Percentiles rank a stretch among this genome's conserved stretches.
Conservation (phyloP, 2,113 vertebrate species). For the Cyanoliseus patagonus region DNA sequence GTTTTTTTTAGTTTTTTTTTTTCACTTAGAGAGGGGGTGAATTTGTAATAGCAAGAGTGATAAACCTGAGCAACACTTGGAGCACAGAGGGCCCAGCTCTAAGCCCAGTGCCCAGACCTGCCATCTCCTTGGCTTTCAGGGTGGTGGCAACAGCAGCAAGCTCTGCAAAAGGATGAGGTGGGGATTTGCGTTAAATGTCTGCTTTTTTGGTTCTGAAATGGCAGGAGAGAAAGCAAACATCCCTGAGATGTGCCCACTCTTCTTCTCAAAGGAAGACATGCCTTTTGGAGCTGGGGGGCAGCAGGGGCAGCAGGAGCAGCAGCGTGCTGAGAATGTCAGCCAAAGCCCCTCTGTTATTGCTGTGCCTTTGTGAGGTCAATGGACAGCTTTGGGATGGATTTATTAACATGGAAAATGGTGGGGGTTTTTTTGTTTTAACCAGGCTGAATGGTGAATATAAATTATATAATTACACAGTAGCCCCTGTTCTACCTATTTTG, state of each 20-base stretch:
- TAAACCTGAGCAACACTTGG: slow-evolving; percentile 45
- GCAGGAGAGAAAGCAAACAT: neutral
- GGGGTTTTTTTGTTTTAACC: neutral
- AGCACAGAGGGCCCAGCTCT: neutral
- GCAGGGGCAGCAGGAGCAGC: neutral
- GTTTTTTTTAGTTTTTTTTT: neutral
- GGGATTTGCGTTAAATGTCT: neutral
- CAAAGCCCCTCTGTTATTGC: rapidly evolving
- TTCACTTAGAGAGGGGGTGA: neutral
- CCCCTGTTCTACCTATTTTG: neutral
- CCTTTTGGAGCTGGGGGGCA: neutral
- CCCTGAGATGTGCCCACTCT: rapidly evolving
- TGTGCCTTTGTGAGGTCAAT: rapidly evolving
- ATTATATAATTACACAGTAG: neutral
- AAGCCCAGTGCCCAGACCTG: neutral
- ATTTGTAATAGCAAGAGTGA: slow-evolving; percentile 27
- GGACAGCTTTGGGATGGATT: too few species aligned
- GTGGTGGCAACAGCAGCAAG: neutral
- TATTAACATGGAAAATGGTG: neutral
- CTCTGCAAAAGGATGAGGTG: neutral
- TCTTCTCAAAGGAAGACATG: neutral
- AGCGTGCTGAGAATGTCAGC: rapidly evolving
- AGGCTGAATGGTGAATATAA: neutral
- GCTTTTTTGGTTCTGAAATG: neutral
- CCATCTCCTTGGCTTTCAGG: neutral